A percentile compares a stretch with the other conserved stretches of the same genome.
phyloP scores from a whole-genome alignment of 2,888 invertebrate species.

The Ochlodes sylvanus region DNA sequence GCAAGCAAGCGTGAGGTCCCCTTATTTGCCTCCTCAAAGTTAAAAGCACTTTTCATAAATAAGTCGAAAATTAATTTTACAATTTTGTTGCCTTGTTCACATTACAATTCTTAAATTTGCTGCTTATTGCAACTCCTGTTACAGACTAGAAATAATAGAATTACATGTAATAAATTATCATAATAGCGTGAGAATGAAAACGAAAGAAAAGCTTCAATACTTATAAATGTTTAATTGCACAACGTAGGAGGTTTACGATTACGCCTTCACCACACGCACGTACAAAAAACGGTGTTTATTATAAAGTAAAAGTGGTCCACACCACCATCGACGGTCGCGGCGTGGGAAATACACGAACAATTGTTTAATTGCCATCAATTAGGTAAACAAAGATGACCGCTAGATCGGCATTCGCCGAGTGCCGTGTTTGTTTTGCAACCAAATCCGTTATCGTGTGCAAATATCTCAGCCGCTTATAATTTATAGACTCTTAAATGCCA shows the following conservation, averaged over 20 bases:
- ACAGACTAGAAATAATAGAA: no score
- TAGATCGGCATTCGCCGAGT: conserved; percentile 25
- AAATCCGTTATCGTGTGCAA: conserved; percentile 39
- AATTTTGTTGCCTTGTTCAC: no score
- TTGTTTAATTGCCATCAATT: conserved; percentile 40
- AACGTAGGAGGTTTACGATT: no score
- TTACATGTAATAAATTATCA: no score
- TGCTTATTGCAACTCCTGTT: no score
- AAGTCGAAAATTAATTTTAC: no score
- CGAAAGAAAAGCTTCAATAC: not conserved
- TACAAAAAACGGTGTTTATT: conserved; percentile 12
- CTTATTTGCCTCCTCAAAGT: no score
- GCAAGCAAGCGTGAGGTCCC: no score
- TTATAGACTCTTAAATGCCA: conserved; percentile 28
- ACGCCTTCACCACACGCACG: not conserved
- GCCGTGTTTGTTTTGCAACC: conserved; percentile 36
- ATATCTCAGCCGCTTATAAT: conserved; percentile 34
- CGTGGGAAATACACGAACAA: conserved; percentile 41
- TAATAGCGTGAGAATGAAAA: not conserved
- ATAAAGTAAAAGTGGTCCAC: conserved; percentile 21
- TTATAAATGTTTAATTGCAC: not conserved
- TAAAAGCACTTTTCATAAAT: no score
- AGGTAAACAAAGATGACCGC: conserved; percentile 43
- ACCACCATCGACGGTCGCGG: not conserved
- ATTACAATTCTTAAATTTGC: no score